These are phyloP conservation scores for Plebejus anna DNA, from an alignment of 2,888 invertebrate species.

Conservation along the genomic window DNA sequence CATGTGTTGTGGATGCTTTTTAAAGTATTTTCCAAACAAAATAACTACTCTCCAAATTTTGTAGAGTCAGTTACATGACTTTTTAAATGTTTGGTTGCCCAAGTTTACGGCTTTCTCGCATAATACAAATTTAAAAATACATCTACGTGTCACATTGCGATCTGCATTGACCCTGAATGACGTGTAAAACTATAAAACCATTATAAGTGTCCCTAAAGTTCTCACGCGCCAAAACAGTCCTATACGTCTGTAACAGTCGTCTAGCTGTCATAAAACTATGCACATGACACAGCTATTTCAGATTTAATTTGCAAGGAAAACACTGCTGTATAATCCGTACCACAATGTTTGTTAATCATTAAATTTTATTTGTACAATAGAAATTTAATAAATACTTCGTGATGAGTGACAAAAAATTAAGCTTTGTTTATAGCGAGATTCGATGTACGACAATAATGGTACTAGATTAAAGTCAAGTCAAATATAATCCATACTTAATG, in stretches of 20 bases:
- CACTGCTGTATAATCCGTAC: not conserved
- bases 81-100: no score
- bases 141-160: no score
- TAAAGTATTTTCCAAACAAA: no score
- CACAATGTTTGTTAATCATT: not conserved
- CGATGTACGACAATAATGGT: not conserved
- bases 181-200: no score
- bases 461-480: not conserved
- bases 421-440: not conserved
- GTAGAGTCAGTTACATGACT: no score
- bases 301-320: slow-evolving; percentile 7
- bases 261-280: slow-evolving; percentile 18
- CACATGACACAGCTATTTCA: slow-evolving; percentile 11
- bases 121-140: no score
- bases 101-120: no score
- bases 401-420: not conserved
- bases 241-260: not conserved
- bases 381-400: not conserved
- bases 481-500: no score
- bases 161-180: no score
- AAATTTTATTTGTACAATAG: not conserved
- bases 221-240: not conserved
- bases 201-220: no score
- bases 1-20: no score
- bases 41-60: no score